Evolutionary conservation across 1,140 invertebrate species (phyloP), one percentile per base, ranked within the genome.

Genomic region (Eupristina koningsbergeri): DNA sequence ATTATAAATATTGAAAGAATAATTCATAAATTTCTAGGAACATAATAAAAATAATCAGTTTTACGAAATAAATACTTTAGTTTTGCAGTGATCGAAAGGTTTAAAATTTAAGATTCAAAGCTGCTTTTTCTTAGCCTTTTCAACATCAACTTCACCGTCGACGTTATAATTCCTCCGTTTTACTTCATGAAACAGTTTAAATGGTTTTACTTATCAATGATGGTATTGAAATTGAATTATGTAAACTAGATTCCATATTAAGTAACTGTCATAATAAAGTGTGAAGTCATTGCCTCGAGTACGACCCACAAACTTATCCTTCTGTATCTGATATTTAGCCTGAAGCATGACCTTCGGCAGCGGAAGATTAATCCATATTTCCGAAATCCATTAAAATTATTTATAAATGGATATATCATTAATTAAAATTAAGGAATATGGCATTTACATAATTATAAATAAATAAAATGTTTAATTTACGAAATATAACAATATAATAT

Each of bases 181-280:
- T 29, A 64, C 29, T 64, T 64, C 29, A 15, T 13, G 63, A 29
- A 64, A 29, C 11, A 63, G 69, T 81, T 76, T 87, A 85, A 88
- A 87, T 83, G 84, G 79, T 85, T 86, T 87, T 84, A 81, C 76
- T 73, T 47, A 84, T 71, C 88, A 85, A 90, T 88, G 88, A 89
- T 89, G 87, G 87, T 81, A 87, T 88, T 87, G 79, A 86, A 89
- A 90, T 90, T 79, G 84, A 88, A 87, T 90, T 90, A 90, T 80
- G 86, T 74, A 89, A 90, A 90, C 84, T 87, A 85, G 85, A 90
- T 90, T 89, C 88, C 85, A 75, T 80, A 87, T 87, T 86, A 87
- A 89, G 88, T 89, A 88, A 89, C 89, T 87, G 83, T 86, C 87
- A 47, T 39, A 86, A 71, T 78, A 77, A 78, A 73, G 63, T 74